Percentiles rank a stretch among this genome's conserved stretches.
Conservation (phyloP, 1,140 invertebrate genomes). For the Leptopilina boulardi region DNA sequence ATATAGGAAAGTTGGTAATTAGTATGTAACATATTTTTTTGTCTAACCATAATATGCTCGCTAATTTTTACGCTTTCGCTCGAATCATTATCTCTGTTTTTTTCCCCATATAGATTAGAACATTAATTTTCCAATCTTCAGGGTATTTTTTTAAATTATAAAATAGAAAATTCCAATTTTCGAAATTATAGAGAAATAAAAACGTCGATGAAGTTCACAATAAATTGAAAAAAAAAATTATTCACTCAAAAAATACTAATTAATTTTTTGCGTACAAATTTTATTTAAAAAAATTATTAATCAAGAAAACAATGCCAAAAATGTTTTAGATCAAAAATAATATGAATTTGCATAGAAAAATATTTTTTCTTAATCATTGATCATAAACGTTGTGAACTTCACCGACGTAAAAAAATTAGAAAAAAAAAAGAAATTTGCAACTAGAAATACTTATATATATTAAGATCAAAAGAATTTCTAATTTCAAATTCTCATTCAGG, state of each 20-base stretch:
- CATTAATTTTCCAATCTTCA: neutral
- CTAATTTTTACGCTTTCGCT: neutral
- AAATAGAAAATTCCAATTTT: neutral
- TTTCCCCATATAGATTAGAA: neutral
- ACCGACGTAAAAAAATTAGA: too few relatives aligned
- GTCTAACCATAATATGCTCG: neutral
- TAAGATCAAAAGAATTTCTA: neutral
- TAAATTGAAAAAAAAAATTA: too few relatives aligned
- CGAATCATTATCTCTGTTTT: neutral
- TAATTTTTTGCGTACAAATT: too few relatives aligned
- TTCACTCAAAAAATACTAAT: too few relatives aligned
- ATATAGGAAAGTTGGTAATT: neutral
- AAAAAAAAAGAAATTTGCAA: neutral
- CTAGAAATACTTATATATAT: neutral
- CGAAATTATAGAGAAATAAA: too few relatives aligned
- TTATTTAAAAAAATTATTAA: too few relatives aligned
- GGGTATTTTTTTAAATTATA: neutral
- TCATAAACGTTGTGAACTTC: too few relatives aligned
- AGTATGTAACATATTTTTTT: neutral
- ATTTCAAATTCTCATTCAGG: neutral
- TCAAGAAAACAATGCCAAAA: too few relatives aligned
- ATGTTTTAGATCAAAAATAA: too few relatives aligned
- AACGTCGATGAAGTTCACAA: too few relatives aligned
- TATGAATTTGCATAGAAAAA: too few relatives aligned
- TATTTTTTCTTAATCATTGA: too few relatives aligned